Percentiles rank a stretch among this genome's conserved stretches.
Evolutionary conservation across 1,140 invertebrate genomes (phyloP).

Genomic region (Penaeus vannamei): DNA sequence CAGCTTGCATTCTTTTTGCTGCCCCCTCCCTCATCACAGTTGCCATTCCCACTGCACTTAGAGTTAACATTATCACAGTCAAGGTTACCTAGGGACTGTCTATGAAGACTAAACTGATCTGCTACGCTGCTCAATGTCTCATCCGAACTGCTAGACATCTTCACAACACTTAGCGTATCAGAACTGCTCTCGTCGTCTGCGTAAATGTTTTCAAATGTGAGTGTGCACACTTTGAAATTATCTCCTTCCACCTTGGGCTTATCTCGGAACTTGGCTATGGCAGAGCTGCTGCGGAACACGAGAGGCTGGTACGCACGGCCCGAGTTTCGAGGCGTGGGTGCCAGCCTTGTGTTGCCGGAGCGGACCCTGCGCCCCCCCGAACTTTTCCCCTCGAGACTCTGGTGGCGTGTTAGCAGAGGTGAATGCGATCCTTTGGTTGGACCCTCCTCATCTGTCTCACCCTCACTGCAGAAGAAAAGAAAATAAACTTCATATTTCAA

Average conservation of each 20-base stretch:
- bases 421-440: constrained; percentile 58
- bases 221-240: constrained; percentile 48
- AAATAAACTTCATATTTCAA: neutral
- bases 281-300: constrained; percentile 63
- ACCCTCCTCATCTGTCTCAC: constrained; percentile 59
- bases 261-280: constrained; percentile 53
- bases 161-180: constrained; percentile 57
- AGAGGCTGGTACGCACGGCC: constrained; percentile 59
- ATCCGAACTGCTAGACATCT: constrained; percentile 60
- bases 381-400: constrained; percentile 58
- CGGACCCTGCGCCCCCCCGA: constrained; percentile 41
- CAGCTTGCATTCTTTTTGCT: neutral
- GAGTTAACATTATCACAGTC: constrained; percentile 51
- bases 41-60: constrained; percentile 21
- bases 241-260: constrained; percentile 27
- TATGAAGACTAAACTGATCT: constrained; percentile 45
- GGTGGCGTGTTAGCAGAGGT: constrained; percentile 54
- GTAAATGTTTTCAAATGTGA: constrained; percentile 61
- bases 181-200: constrained; percentile 62
- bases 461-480: constrained; percentile 19
- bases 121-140: constrained; percentile 52
- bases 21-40: neutral
- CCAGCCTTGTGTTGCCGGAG: constrained; percentile 44
- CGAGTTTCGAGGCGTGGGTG: constrained; percentile 42
- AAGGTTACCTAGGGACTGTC: constrained; percentile 43